These are phyloP conservation scores for Myathropa florea DNA, from an alignment of 2,888 invertebrate species.

Conservation along the genomic window DNA sequence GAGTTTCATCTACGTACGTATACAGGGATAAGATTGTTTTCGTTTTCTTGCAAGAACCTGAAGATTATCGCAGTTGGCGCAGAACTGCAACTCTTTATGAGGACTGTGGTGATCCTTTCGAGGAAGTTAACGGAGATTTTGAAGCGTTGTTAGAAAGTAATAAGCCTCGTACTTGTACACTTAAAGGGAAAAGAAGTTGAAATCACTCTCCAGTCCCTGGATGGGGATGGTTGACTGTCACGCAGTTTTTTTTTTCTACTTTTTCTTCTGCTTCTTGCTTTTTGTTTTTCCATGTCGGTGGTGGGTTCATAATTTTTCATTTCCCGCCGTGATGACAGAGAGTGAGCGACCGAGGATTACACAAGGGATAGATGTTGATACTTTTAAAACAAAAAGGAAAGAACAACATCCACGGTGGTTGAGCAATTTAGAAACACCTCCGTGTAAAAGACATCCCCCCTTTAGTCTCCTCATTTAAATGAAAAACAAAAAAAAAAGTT, in stretches of 20 bases:
- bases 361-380: not conserved
- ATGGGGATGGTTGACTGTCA: not conserved
- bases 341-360: not conserved
- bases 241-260: not conserved
- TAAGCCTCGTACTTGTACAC: not conserved
- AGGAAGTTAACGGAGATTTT: not conserved
- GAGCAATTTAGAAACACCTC: not conserved
- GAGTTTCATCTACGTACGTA: not conserved
- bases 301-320: not conserved
- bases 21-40: not conserved
- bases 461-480: not conserved
- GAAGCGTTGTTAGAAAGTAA: not conserved
- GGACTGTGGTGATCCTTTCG: not conserved
- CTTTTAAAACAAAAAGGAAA: not conserved
- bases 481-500: not conserved
- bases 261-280: not conserved
- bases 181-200: not conserved
- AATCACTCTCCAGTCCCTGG: not conserved
- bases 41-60: not conserved
- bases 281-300: not conserved
- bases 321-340: not conserved
- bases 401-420: not conserved
- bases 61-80: not conserved
- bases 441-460: too few relatives aligned
- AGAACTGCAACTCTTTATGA: not conserved